phyloP scores from a whole-genome alignment of 2,113 vertebrate genomes.

The Cottus gobio region DNA sequence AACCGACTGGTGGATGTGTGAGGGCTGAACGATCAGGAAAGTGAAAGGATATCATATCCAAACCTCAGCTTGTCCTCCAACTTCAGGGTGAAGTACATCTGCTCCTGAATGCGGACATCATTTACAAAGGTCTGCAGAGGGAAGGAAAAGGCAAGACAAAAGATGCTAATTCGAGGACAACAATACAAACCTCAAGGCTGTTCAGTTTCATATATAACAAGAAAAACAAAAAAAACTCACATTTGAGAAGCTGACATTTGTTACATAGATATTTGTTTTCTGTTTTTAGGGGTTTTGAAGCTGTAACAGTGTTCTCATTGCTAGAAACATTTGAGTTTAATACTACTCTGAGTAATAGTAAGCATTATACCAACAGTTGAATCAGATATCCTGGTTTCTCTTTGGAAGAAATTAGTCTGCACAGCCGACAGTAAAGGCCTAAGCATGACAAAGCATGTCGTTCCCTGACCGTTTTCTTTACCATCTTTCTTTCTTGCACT shows the following conservation, averaged over 20 bases:
- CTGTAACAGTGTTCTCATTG: background rate
- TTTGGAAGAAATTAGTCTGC: background rate
- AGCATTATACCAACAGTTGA: background rate
- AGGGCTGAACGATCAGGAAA: slow-evolving; percentile 1
- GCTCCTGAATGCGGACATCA: slow-evolving; percentile 96
- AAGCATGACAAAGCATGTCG: slow-evolving; percentile 2
- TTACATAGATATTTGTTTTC: background rate
- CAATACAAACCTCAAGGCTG: background rate
- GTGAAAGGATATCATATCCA: slow-evolving; percentile 99
- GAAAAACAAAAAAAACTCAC: background rate
- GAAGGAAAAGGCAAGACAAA: slow-evolving; percentile 33
- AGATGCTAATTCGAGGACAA: background rate
- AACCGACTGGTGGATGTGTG: background rate
- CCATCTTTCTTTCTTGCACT: slow-evolving; percentile 18
- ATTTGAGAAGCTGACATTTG: background rate
- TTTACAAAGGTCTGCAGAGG: slow-evolving; percentile 94
- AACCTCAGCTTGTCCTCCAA: slow-evolving; percentile 97
- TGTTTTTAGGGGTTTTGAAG: background rate
- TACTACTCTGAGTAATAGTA: background rate
- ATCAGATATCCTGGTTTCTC: slow-evolving; percentile 1
- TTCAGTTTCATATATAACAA: background rate
- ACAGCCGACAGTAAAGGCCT: background rate
- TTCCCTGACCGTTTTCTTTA: slow-evolving; percentile 7
- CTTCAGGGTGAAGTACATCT: slow-evolving; percentile 97
- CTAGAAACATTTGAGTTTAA: background rate